Base-by-base conservation (phyloP, 2,888 invertebrate species). In the Caenorhabditis uteleia region DNA sequence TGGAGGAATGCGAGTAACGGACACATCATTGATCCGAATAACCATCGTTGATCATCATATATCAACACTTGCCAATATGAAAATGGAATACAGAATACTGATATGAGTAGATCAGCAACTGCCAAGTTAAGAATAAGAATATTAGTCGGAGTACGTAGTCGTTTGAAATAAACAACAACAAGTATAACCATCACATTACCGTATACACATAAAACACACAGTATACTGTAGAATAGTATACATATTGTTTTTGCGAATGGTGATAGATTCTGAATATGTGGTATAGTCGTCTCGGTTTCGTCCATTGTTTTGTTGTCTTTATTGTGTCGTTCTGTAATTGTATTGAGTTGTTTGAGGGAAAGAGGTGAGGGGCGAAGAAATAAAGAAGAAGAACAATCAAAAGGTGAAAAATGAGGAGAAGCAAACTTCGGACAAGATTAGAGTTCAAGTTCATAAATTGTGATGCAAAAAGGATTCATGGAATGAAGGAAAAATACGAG, bases 21-120 rank as follows among this genome's bases (percentile, higher is more conserved):
- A 68, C 86, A 86, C 77, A 85, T 70, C 6, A 78, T 54, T 8
- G 79, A 77, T n/a, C 85, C 85, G 69, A 86, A 85, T 3, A 85
- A 83, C 86, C 86, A 86, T 39, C 83, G 80, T 48, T 80, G 81
- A 50, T 80, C 79, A 61, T 80, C 77, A 34, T 85, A 77, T 8
- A 86, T 77, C 20, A 85, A 68, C 58, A 84, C 85, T 42, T 84
- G 84, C 68, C 86, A 82, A 66, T 85, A 85, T 39, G 83, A 84
- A 66, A 85, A 84, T 7, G 86, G 86, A 48, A 86, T 85, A 70
- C 85, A 86, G 56, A 86, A 77, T 6, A 85, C 73, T 3, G 84
- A 82, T 81, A 85, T 85, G 40, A 85, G 71, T n/a, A 86, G 78
- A 70, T 86, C 85, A 38, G 84, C 78, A 40, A 81, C 67, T 12